Conservation (phyloP, 2,113 vertebrate species). For the Ifrita kowaldi region DNA sequence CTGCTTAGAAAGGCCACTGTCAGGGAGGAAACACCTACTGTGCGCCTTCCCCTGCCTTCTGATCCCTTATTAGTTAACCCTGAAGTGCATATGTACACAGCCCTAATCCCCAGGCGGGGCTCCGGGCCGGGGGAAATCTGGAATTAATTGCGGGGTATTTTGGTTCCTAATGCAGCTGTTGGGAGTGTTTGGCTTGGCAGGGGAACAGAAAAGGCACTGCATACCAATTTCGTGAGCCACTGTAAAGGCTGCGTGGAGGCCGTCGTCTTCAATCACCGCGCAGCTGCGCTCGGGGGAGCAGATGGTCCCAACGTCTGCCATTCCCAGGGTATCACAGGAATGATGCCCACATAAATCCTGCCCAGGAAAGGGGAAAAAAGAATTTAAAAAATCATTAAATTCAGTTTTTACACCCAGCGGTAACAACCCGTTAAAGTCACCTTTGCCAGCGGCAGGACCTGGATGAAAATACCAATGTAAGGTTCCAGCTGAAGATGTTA, state of each 20-base stretch:
- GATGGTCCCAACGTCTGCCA: conserved; percentile 98
- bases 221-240: conserved; percentile 98
- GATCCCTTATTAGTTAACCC: conserved; percentile 70
- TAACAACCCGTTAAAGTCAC: conserved; percentile 22
- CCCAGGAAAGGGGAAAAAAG: conserved; percentile 17
- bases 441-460: background rate
- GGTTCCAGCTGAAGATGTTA: background rate
- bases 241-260: conserved; percentile 95
- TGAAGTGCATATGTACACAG: conserved; percentile 67
- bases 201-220: conserved; percentile 75
- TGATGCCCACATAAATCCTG: conserved; percentile 98
- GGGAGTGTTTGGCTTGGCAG: conserved; percentile 81
- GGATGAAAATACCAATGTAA: background rate
- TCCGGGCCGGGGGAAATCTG: conserved; percentile 74
- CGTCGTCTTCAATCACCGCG: conserved; percentile 97
- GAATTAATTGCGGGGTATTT: conserved; percentile 79
- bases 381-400: conserved; percentile 30
- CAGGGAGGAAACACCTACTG: conserved; percentile 65
- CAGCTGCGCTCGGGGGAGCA: conserved; percentile 97
- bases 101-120: conserved; percentile 65
- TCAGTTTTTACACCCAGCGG: conserved; percentile 30
- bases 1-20: conserved; percentile 49
- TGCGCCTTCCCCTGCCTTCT: conserved; percentile 62
- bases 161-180: conserved; percentile 79
- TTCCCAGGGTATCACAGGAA: conserved; percentile 97